These are phyloP conservation scores for Hydrotaea cyrtoneurina DNA, from an alignment of 2,888 invertebrate species.

Conservation along the genomic window DNA sequence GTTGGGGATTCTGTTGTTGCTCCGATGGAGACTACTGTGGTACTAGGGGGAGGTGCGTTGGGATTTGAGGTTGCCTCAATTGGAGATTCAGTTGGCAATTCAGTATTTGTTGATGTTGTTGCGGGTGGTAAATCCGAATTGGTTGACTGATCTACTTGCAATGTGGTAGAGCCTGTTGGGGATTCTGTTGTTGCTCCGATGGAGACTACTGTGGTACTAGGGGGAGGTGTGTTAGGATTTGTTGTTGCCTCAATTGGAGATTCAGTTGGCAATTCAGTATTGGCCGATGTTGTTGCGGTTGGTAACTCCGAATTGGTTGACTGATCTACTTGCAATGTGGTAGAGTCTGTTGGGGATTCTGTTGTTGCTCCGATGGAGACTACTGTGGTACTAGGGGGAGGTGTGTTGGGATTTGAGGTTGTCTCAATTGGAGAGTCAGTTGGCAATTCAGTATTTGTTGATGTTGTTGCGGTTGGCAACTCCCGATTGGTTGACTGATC, in stretches of 20 bases:
- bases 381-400: too few relatives aligned
- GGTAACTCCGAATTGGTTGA: not conserved
- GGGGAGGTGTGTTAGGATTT: too few relatives aligned
- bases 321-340: too few relatives aligned
- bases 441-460: not conserved
- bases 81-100: not conserved
- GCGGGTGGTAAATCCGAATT: not conserved
- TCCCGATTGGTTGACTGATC: too few relatives aligned
- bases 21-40: too few relatives aligned
- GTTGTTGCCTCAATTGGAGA: not conserved
- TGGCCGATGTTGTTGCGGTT: not conserved
- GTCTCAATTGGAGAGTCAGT: not conserved
- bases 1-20: not conserved
- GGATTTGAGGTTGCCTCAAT: not conserved
- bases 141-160: too few relatives aligned
- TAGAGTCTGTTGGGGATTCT: not conserved
- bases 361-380: not conserved
- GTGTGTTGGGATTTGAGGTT: not conserved
- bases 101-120: not conserved
- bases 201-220: too few relatives aligned
- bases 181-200: not conserved
- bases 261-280: not conserved
- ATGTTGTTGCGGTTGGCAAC: not conserved
- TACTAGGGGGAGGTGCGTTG: not conserved
- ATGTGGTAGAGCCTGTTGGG: not conserved